These are phyloP conservation scores for Cebidichthys violaceus DNA, from an alignment of 2,113 vertebrate species.

Conservation along the genomic window DNA sequence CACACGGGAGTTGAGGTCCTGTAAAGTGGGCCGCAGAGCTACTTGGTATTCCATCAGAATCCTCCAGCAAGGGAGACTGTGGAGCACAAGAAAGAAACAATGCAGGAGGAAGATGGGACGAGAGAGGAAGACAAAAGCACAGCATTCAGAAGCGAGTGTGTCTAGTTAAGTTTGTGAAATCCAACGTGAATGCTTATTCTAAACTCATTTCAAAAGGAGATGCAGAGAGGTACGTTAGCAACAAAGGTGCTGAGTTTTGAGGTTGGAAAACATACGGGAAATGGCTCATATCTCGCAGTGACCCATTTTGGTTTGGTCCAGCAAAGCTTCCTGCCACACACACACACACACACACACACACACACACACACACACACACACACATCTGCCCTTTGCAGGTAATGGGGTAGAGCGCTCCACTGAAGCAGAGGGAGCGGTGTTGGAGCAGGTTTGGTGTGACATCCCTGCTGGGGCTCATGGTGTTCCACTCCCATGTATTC, in stretches of 20 bases:
- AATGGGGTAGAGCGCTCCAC: conserved; percentile 67
- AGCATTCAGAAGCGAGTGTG: conserved; percentile 29
- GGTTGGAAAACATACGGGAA: conserved; percentile 40
- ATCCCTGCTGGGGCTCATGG: conserved; percentile 66
- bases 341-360: conserved; percentile 29
- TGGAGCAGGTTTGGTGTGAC: conserved; percentile 67
- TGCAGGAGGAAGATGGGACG: conserved; percentile 58
- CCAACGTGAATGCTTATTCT: background rate
- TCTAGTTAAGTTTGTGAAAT: conserved; percentile 37
- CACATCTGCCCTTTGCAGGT: conserved; percentile 48
- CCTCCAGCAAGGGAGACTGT: conserved; percentile 58
- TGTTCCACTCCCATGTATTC: conserved; percentile 53
- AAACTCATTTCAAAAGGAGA: conserved; percentile 34
- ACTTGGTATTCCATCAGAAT: conserved; percentile 81
- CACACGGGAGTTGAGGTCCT: conserved; percentile 67
- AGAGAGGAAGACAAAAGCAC: conserved; percentile 54
- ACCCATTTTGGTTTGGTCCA: conserved; percentile 68
- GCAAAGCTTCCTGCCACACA: conserved; percentile 24
- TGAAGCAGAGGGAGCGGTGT: conserved; percentile 64
- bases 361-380: conserved; percentile 29
- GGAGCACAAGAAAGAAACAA: conserved; percentile 63
- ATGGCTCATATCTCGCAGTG: conserved; percentile 35
- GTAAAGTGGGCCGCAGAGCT: conserved; percentile 80
- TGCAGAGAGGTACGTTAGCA: conserved; percentile 6
- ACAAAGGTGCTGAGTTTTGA: conserved; percentile 6